These are phyloP conservation scores for Epinephelus lanceolatus DNA, from an alignment of 2,113 vertebrate genomes.

Conservation along the genomic window DNA sequence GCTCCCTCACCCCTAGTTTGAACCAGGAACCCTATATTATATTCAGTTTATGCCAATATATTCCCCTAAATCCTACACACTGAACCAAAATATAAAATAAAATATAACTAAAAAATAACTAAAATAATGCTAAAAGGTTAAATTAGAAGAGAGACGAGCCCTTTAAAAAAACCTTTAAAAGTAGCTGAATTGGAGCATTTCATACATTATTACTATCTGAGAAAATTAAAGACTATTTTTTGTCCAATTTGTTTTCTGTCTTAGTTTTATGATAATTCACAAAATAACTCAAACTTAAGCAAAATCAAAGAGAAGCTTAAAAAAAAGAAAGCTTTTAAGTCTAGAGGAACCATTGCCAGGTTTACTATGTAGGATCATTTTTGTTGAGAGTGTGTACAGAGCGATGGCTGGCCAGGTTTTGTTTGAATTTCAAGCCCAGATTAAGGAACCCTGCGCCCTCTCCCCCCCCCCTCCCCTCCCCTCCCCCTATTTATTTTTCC, in stretches of 20 bases:
- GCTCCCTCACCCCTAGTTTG: too few species aligned
- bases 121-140: background rate
- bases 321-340: background rate
- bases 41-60: too few species aligned
- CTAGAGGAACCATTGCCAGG: background rate
- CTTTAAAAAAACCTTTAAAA: background rate
- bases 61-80: too few species aligned
- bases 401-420: slow-evolving; percentile 74
- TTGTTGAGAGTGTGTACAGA: slow-evolving; percentile 54
- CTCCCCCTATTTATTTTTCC: slow-evolving; percentile 88
- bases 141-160: background rate
- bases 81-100: background rate
- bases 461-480: slow-evolving; percentile 65
- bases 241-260: background rate
- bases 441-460: slow-evolving; percentile 80
- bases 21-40: too few species aligned
- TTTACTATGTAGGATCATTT: slow-evolving; percentile 11
- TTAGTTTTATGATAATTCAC: background rate
- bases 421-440: slow-evolving; percentile 85
- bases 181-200: background rate
- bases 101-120: background rate
- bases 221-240: background rate
- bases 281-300: background rate
- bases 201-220: too few species aligned
- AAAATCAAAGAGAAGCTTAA: background rate